Conservation (phyloP, 2,113 vertebrate species). For the Macquaria ambigua region DNA sequence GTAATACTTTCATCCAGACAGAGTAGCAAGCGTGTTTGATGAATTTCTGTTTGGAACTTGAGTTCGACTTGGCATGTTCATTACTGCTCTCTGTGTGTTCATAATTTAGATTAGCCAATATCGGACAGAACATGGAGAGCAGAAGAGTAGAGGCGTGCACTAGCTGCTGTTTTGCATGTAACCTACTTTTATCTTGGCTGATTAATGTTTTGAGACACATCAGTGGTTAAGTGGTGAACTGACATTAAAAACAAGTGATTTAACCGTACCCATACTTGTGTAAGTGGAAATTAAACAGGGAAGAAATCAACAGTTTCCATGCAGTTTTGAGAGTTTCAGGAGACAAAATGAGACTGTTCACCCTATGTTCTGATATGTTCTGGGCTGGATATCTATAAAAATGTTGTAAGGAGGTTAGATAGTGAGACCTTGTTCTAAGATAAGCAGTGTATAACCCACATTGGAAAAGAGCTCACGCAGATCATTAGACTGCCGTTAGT, state of each 20-base stretch:
- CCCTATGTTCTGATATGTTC: not conserved
- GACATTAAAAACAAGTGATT: slow-evolving; percentile 46
- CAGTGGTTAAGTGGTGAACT: slow-evolving; percentile 11
- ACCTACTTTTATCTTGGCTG: slow-evolving; percentile 66
- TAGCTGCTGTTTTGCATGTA: slow-evolving; percentile 52
- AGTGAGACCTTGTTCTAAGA: slow-evolving; percentile 26
- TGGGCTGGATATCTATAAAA: not conserved
- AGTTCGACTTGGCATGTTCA: slow-evolving; percentile 69
- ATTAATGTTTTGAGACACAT: slow-evolving; percentile 52
- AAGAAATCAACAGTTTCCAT: not conserved
- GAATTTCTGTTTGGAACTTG: slow-evolving; percentile 72
- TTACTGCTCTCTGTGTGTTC: slow-evolving; percentile 67
- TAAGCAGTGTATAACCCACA: slow-evolving; percentile 34
- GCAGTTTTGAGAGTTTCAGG: slow-evolving; percentile 11
- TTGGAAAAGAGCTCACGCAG: slow-evolving; percentile 19
- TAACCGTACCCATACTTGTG: not conserved
- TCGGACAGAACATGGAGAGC: slow-evolving; percentile 41
- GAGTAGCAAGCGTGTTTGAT: slow-evolving; percentile 71
- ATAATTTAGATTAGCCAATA: slow-evolving; percentile 63
- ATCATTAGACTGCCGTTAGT: slow-evolving; percentile 11
- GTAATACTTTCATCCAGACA: slow-evolving; percentile 77
- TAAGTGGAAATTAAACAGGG: slow-evolving; percentile 20
- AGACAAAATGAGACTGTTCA: not conserved
- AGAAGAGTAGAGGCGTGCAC: slow-evolving; percentile 5
- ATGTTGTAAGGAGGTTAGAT: slow-evolving; percentile 27